A percentile compares a stretch with the other conserved stretches of the same genome.
Evolutionary conservation across 2,888 invertebrate species (phyloP).

Genomic region (Drosophila atroscutellata): DNA sequence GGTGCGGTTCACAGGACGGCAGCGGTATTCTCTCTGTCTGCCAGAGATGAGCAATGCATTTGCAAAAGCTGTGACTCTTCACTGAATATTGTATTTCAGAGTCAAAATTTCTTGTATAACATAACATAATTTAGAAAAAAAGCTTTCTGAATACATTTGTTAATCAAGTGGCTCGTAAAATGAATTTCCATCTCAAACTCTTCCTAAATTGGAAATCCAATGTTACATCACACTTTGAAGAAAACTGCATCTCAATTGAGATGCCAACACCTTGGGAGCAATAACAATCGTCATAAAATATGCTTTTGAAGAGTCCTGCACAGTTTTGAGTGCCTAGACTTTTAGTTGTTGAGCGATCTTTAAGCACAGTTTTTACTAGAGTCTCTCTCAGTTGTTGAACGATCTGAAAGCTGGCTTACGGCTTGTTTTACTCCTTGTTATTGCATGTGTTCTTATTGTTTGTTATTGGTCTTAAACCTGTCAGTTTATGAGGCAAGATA

Average conservation of each 20-base stretch:
- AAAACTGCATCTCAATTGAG: not conserved
- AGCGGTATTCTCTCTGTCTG: not conserved
- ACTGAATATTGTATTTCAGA: not conserved
- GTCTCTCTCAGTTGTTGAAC: slow-evolving; percentile 1
- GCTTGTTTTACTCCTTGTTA: slow-evolving; percentile 32
- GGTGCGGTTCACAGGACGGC: slow-evolving; percentile 1
- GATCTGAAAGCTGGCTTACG: slow-evolving; percentile 15
- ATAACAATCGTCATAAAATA: slow-evolving; percentile 37
- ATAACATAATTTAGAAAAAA: not conserved
- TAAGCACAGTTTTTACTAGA: slow-evolving; percentile 26
- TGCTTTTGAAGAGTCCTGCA: slow-evolving; percentile 32
- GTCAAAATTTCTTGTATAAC: not conserved
- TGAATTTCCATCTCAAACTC: not conserved
- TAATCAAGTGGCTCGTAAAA: not conserved
- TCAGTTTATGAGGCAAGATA: slow-evolving; percentile 33
- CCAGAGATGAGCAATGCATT: slow-evolving; percentile 39
- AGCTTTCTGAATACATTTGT: not conserved
- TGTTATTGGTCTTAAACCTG: slow-evolving; percentile 39
- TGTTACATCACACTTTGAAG: not conserved
- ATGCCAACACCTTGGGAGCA: slow-evolving; percentile 10
- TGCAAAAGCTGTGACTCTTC: not conserved
- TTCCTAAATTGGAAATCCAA: not conserved
- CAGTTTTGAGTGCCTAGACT: slow-evolving; percentile 21
- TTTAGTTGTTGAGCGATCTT: slow-evolving; percentile 29
- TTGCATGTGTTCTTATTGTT: slow-evolving; percentile 39